Conservation (phyloP, 2,888 invertebrate species). For the Eristalinus aeneus region DNA sequence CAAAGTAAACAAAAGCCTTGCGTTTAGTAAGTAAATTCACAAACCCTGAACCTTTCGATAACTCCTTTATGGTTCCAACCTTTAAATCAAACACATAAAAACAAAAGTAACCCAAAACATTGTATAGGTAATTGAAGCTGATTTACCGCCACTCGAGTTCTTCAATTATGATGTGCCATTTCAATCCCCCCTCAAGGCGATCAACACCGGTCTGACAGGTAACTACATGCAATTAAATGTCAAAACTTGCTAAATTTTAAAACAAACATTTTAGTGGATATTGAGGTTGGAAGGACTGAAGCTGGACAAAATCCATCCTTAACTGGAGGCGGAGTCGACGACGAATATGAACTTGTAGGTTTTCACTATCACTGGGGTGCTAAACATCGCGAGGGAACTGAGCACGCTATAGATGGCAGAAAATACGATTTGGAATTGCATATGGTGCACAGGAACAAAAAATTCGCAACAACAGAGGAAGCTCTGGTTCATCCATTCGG, state of each 20-base stretch:
- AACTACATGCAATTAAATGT: neutral
- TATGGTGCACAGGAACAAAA: constrained; percentile 85
- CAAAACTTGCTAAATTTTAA: neutral
- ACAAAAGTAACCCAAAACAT: too few species aligned
- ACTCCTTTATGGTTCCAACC: too few species aligned
- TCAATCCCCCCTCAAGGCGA: neutral
- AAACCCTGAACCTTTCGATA: too few species aligned
- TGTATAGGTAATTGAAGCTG: neutral
- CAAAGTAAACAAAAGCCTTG: constrained; percentile 73
- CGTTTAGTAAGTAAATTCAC: too few species aligned
- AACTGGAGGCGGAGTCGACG: constrained; percentile 10
- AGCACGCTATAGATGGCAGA: constrained; percentile 75
- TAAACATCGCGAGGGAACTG: constrained; percentile 85
- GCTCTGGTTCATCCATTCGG: constrained; percentile 83
- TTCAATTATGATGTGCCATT: neutral
- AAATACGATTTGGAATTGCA: constrained; percentile 85
- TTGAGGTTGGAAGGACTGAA: neutral
- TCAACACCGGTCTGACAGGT: constrained; percentile 13
- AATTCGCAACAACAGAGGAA: constrained; percentile 81
- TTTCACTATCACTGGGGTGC: constrained; percentile 87
- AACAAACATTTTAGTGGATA: neutral
- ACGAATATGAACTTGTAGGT: constrained; percentile 73
- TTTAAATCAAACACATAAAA: too few species aligned
- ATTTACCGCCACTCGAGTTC: neutral
- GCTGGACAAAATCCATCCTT: neutral